Conservation (phyloP, 2,113 vertebrate genomes). For the Anguilla rostrata region DNA sequence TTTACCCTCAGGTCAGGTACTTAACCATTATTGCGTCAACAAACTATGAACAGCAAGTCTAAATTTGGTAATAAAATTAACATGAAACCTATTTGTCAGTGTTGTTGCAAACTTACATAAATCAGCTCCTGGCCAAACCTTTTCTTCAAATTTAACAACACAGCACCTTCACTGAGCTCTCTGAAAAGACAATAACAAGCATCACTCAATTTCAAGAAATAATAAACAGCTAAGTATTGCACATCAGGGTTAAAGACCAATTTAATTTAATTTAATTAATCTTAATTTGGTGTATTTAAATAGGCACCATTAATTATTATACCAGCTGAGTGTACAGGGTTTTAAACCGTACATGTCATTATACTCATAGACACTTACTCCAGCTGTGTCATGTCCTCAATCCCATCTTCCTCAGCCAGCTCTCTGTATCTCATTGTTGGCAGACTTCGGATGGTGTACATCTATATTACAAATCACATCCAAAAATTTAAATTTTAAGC, state of each 20-base stretch:
- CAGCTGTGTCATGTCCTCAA: conserved; percentile 94
- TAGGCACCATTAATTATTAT: neutral
- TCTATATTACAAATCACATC: conserved; percentile 62
- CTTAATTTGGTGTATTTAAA: neutral
- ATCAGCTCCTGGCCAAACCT: conserved; percentile 85
- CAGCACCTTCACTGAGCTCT: conserved; percentile 85
- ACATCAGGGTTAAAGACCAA: neutral
- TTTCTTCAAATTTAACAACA: conserved; percentile 86
- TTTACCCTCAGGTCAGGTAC: no score
- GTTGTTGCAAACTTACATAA: conserved; percentile 74
- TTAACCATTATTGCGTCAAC: neutral
- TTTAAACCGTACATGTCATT: neutral
- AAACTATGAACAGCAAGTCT: neutral
- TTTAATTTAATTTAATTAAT: no score
- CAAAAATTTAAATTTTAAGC: neutral
- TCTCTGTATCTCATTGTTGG: conserved; percentile 71
- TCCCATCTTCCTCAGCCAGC: conserved; percentile 73
- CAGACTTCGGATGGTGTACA: conserved; percentile 84
- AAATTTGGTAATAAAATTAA: neutral
- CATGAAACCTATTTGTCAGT: neutral
- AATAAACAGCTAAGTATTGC: neutral
- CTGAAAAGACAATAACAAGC: conserved; percentile 62
- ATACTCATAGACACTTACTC: conserved; percentile 75
- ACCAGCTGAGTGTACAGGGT: neutral
- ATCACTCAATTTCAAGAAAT: neutral